These are phyloP conservation scores for Pelobates fuscus DNA, from an alignment of 2,113 vertebrate genomes.

Conservation along the genomic window DNA sequence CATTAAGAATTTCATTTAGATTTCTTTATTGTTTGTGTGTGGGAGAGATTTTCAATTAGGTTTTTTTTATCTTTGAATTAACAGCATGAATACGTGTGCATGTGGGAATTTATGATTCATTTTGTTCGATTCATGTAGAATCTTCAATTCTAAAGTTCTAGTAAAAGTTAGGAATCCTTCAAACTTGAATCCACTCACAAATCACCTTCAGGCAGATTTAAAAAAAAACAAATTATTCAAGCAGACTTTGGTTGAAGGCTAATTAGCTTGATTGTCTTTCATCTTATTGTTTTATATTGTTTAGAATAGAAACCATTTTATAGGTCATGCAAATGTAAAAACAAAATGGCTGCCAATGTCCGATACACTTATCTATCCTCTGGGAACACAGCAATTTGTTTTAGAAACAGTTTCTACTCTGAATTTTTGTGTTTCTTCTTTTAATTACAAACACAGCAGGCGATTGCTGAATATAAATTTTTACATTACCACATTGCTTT, in stretches of 20 bases:
- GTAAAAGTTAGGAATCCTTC: constrained; percentile 12
- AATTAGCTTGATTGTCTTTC: constrained; percentile 21
- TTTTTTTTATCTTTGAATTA: constrained; percentile 31
- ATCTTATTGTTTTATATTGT: constrained; percentile 24
- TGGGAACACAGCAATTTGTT: neutral
- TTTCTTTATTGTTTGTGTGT: constrained; percentile 32
- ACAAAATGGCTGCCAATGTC: constrained; percentile 18
- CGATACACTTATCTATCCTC: constrained; percentile 16
- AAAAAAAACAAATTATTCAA: constrained; percentile 5
- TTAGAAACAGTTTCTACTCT: constrained; percentile 17
- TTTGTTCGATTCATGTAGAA: constrained; percentile 8
- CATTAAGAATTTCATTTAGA: constrained; percentile 13
- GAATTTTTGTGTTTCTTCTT: too few relatives aligned
- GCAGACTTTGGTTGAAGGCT: constrained; percentile 4
- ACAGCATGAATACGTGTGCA: constrained; percentile 8
- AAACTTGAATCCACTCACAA: constrained; percentile 29
- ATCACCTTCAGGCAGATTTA: constrained; percentile 26
- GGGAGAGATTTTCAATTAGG: constrained; percentile 43
- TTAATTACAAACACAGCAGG: too few relatives aligned
- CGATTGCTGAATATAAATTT: too few relatives aligned
- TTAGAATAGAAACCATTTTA: constrained; percentile 20
- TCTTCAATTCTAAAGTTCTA: constrained; percentile 1
- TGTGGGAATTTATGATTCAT: constrained; percentile 39
- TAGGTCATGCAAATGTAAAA: constrained; percentile 16
- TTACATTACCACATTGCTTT: too few relatives aligned